These are phyloP conservation scores for Homalodisca vitripennis DNA, from an alignment of 1,140 invertebrate species.

Conservation along the genomic window DNA sequence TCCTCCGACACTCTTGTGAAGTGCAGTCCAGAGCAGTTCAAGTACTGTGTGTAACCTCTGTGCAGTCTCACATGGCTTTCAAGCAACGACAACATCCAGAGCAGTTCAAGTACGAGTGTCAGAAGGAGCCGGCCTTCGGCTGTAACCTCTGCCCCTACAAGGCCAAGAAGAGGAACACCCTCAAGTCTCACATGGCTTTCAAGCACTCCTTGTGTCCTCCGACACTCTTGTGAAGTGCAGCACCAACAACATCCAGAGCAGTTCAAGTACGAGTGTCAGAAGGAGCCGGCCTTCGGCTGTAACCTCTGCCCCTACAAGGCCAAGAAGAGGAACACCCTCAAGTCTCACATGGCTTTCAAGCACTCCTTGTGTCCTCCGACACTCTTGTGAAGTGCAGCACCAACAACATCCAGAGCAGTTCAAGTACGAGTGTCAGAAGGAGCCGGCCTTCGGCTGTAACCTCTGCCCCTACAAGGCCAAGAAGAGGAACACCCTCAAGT, in stretches of 20 bases:
- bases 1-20: too few relatives aligned
- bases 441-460: conserved; percentile 44
- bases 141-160: conserved; percentile 43
- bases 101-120: conserved; percentile 45
- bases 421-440: conserved; percentile 24
- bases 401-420: conserved; percentile 4
- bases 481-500: conserved; percentile 51
- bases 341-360: conserved; percentile 56
- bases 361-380: too few relatives aligned
- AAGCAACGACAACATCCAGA: too few relatives aligned
- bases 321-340: conserved; percentile 57
- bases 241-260: too few relatives aligned
- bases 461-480: conserved; percentile 52
- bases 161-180: conserved; percentile 56
- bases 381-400: too few relatives aligned
- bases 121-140: conserved; percentile 44
- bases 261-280: not conserved
- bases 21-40: too few relatives aligned
- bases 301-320: conserved; percentile 41
- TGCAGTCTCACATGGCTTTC: too few relatives aligned
- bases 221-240: too few relatives aligned
- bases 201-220: too few relatives aligned
- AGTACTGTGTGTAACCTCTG: too few relatives aligned
- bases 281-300: conserved; percentile 45
- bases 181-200: conserved; percentile 55